Conservation (phyloP, 1,140 invertebrate genomes). For the Halesus radiatus region DNA sequence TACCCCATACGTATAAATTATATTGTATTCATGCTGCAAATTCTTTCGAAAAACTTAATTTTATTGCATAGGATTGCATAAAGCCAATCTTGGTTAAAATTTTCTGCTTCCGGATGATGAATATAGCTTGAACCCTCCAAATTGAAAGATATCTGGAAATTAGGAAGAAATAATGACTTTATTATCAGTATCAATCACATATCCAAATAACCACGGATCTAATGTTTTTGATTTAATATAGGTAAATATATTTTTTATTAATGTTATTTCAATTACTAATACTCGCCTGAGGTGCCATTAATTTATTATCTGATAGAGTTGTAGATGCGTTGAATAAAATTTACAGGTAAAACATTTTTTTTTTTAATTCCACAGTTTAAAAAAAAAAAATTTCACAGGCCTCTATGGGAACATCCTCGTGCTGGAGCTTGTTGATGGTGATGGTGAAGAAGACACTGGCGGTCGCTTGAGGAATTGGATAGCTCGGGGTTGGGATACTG, state of each 20-base stretch:
- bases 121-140: slow-evolving; percentile 21
- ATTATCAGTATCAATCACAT: too few species aligned
- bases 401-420: slow-evolving; percentile 4
- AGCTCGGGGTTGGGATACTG: slow-evolving; percentile 20
- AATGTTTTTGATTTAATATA: too few species aligned
- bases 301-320: too few species aligned
- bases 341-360: too few species aligned
- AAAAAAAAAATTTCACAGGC: neutral
- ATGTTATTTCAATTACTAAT: too few species aligned
- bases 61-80: slow-evolving; percentile 23
- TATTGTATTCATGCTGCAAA: slow-evolving; percentile 25
- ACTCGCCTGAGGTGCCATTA: too few species aligned
- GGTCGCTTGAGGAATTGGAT: slow-evolving; percentile 27
- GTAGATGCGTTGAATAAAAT: too few species aligned
- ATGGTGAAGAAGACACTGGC: slow-evolving; percentile 16
- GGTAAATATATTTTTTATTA: too few species aligned
- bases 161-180: too few species aligned
- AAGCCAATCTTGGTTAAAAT: slow-evolving; percentile 29
- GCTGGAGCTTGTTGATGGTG: slow-evolving; percentile 3
- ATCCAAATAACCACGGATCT: too few species aligned
- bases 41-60: slow-evolving; percentile 29
- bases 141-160: slow-evolving; percentile 16
- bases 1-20: too few species aligned
- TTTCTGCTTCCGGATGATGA: neutral
- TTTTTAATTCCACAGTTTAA: too few species aligned